phyloP scores from a whole-genome alignment of 2,888 invertebrate genomes.

The Eurytoma adleriae region DNA sequence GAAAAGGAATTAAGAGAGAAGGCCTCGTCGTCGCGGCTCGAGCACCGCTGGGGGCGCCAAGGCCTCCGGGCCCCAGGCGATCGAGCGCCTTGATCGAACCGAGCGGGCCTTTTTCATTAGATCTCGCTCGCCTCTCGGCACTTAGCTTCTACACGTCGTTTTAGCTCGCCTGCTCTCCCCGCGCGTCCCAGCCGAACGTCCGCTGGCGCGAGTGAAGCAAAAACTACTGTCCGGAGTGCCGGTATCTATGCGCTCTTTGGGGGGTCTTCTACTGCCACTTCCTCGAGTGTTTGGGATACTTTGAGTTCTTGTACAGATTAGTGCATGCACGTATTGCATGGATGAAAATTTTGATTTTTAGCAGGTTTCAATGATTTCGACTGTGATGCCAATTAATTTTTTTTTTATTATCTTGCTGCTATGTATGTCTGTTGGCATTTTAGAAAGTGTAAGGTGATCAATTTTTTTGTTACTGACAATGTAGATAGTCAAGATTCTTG shows the following conservation, averaged over 20 bases:
- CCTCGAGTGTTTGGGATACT: conserved; percentile 25
- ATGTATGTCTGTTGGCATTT: too few relatives aligned
- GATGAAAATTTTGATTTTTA: too few relatives aligned
- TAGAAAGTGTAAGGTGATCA: too few relatives aligned
- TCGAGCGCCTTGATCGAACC: conserved; percentile 70
- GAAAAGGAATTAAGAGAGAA: conserved; percentile 59
- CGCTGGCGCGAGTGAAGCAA: background rate
- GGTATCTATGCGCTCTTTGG: too few relatives aligned
- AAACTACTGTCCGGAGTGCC: too few relatives aligned
- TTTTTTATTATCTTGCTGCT: too few relatives aligned
- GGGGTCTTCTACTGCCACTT: conserved; percentile 61
- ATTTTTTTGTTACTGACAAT: too few relatives aligned
- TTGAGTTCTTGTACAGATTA: background rate
- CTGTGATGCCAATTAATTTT: too few relatives aligned
- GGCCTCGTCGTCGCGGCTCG: too few relatives aligned
- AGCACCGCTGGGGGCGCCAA: conserved; percentile 64
- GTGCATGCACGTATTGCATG: too few relatives aligned
- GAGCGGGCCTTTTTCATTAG: conserved; percentile 63
- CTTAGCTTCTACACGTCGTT: background rate
- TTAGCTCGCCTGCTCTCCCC: background rate
- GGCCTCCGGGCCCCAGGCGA: conserved; percentile 67
- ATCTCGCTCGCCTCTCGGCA: conserved; percentile 35
- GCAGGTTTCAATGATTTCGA: too few relatives aligned
- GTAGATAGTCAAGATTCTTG: too few relatives aligned
- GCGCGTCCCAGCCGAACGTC: background rate